Conservation (phyloP, 23 tunicate species). For the Halocynthia roretzi region DNA sequence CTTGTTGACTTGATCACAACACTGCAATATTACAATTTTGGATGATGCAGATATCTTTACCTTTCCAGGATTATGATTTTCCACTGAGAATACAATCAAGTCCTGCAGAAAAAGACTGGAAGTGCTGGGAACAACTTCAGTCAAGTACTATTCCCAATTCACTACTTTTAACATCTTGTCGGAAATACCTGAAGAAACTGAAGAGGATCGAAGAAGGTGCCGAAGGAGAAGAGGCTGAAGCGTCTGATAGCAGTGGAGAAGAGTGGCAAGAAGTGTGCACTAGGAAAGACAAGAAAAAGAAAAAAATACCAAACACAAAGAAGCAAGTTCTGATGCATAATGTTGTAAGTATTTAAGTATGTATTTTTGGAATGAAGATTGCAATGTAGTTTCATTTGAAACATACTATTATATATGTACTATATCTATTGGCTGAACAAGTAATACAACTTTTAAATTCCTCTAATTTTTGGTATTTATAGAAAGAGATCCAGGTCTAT, state of each 20-base stretch:
- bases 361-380: no score
- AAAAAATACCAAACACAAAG: no score
- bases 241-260: neutral
- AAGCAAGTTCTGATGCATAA: no score
- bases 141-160: constrained; percentile 17
- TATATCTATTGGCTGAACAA: no score
- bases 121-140: neutral
- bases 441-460: no score
- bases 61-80: constrained; percentile 6
- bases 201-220: constrained; percentile 9
- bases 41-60: neutral
- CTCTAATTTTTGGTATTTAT: neutral
- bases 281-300: neutral
- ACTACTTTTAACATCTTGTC: neutral
- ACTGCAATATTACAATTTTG: neutral
- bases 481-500: neutral
- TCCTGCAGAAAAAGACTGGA: constrained; percentile 16
- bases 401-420: no score
- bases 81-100: constrained; percentile 13
- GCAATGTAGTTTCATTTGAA: no score
- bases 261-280: constrained; percentile 1
- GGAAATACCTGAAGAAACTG: neutral
- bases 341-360: no score
- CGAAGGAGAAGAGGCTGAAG: neutral
- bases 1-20: neutral